Conservation (phyloP, 1,140 invertebrate species). For the Luehdorfia chinensis region DNA sequence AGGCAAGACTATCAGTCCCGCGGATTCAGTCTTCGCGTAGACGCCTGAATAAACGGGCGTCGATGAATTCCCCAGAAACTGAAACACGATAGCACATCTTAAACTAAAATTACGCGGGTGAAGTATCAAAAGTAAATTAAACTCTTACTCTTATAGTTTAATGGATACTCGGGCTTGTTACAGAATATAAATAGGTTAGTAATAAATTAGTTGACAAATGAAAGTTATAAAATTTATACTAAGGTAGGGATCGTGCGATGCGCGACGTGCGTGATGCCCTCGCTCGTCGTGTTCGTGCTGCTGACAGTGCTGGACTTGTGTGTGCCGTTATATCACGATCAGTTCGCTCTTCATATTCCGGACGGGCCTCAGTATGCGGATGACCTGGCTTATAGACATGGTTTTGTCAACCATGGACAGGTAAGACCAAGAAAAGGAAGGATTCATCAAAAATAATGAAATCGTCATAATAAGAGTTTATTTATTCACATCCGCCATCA, state of each 20-base stretch:
- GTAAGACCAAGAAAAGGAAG: constrained; percentile 54
- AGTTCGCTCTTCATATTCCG: constrained; percentile 82
- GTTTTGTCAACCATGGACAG: constrained; percentile 81
- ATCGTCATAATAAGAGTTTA: not conserved
- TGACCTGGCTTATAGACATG: constrained; percentile 79
- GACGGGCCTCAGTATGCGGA: constrained; percentile 76
- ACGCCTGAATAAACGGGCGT: constrained; percentile 36
- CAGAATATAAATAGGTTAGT: constrained; percentile 22
- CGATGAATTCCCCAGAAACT: constrained; percentile 3
- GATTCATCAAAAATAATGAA: not conserved
- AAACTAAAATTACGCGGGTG: constrained; percentile 10
- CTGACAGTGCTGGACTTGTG: constrained; percentile 63
- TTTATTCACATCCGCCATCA: constrained; percentile 11
- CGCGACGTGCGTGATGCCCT: constrained; percentile 55
- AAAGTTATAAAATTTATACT: constrained; percentile 24
- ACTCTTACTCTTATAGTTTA: not conserved
- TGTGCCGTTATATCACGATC: constrained; percentile 78
- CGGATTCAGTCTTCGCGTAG: constrained; percentile 48
- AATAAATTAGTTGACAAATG: constrained; percentile 22
- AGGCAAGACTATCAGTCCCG: constrained; percentile 44
- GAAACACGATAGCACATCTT: not conserved
- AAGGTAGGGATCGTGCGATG: constrained; percentile 54
- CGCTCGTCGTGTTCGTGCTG: constrained; percentile 52
- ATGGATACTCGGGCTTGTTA: not conserved
- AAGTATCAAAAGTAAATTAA: no score